Evolutionary conservation across 64 coral and sea anemone species (phyloP), one percentile per base, ranked within the genome.

Genomic region (Acropora yongei): DNA sequence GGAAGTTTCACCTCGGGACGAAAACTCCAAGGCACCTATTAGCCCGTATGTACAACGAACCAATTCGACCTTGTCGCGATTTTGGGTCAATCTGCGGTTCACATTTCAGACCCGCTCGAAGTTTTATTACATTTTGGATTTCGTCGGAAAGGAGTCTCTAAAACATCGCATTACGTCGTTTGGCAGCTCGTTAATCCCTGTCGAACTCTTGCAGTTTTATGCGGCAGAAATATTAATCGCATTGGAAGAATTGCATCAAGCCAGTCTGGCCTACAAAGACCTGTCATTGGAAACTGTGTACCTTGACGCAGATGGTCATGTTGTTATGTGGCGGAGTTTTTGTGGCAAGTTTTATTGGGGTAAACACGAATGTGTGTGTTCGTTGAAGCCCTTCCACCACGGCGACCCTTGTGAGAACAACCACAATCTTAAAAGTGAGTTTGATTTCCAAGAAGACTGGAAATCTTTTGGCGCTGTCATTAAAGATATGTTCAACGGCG

Each of bases 331-430:
- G 94, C 72, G 96, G 5, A 88, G 74, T 68, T 95, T 98, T 81
- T 93, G 91, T 46, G 96, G 96, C 9, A 95, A 93, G 19, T 82
- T 90, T 71, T 98, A 98, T 18, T 98, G 96, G 96, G 87, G 87
- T 74, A 74, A 84, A 41, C 47, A 57, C 0, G 96, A 98, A 55
- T 98, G 96, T 18, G 58, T 93, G 55, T 98, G 96, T 61, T 77
- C 55, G 78, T 49, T 93, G 42, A 12, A 74, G 55, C 88, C 90
- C 2, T 92, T 93, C 49, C 39, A 6, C 30, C 80, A 79, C n/a
- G 93, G 93, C 43, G 48, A 77, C 49, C 67, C 85, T 11, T 97
- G 95, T 60, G 41, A 75, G 41, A 97, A 97, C 41, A 57, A 89
- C 1, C 95, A 97, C 57, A 47, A 41, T 42, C 49, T 49, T 8